Base-by-base conservation (phyloP, 2,888 invertebrate species). In the Nebria salina region DNA sequence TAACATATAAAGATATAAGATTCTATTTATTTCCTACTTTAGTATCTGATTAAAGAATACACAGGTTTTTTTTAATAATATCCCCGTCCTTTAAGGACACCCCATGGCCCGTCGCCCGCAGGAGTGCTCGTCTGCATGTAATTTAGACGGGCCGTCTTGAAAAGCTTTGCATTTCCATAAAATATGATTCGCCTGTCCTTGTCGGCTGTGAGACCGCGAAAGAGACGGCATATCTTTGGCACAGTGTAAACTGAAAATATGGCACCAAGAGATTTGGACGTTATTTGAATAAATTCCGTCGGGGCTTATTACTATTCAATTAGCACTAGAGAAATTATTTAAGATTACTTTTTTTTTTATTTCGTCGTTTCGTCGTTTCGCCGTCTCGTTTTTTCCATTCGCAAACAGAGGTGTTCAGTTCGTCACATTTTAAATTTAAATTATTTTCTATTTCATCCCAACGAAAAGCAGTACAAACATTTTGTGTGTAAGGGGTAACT, bases 21-120 rank as follows among this genome's bases (percentile, higher is more conserved):
- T 34, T 34, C 34, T 5, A 34, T 34, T 34, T 34, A 5, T 34
- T 34, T 5, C 2, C 2, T 5, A 34, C 2, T 5, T 34, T 4
- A 34, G 34, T 34, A 34, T 81, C 43, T 83, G 83, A 83, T 85
- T 86, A 86, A 86, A 85, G 85, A 86, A 85, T 85, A 86, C 86
- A 86, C 85, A 86, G 85, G 85, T 86, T 86, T 86, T 86, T 86
- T 85, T 86, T 86, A 85, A 85, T 85, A 85, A 83, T 84, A 82
- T 82, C 20, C 84, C 83, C 82, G 81, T 20, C 20, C 20, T 20
- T 20, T 20, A 20, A 20, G 20, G 20, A 83, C 78, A 83, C 82
- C 83, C 83, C 83, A 82, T 84, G 34, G 34, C 4, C 34, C 34
- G 34, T 34, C 34, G 34, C 34, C 34, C 34, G 5, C 34, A 34